phyloP scores from a whole-genome alignment of 2,113 vertebrate species.

The Euleptes europaea region DNA sequence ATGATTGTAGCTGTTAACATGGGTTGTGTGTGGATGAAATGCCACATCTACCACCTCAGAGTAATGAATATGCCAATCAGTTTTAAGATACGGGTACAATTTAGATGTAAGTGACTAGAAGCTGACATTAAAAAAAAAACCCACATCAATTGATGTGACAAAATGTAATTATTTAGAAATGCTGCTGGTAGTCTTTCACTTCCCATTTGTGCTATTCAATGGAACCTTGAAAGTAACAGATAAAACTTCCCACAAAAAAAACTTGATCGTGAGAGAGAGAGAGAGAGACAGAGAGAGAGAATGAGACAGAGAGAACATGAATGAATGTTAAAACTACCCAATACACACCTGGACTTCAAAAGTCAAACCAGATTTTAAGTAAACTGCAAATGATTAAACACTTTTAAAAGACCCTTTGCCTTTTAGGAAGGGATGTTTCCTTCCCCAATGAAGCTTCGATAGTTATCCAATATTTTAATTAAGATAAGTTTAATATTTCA shows the following conservation, averaged over 20 bases:
- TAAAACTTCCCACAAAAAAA: background rate
- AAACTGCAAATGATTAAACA: background rate
- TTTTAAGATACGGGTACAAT: background rate
- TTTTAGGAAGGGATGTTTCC: background rate
- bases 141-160: background rate
- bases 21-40: background rate
- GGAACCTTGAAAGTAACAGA: background rate
- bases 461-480: background rate
- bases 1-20: background rate
- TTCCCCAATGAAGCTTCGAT: background rate
- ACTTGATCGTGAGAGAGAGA: background rate
- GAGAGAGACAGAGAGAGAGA: no score
- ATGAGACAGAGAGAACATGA: background rate
- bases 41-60: background rate
- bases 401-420: background rate
- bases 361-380: background rate
- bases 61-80: background rate
- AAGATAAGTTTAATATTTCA: background rate
- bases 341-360: constrained; percentile 15
- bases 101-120: background rate
- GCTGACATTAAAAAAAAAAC: background rate
- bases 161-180: background rate
- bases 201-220: background rate
- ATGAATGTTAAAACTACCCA: background rate
- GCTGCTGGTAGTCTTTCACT: background rate